phyloP scores from a whole-genome alignment of 2,888 invertebrate genomes.

The Congeria kusceri region DNA sequence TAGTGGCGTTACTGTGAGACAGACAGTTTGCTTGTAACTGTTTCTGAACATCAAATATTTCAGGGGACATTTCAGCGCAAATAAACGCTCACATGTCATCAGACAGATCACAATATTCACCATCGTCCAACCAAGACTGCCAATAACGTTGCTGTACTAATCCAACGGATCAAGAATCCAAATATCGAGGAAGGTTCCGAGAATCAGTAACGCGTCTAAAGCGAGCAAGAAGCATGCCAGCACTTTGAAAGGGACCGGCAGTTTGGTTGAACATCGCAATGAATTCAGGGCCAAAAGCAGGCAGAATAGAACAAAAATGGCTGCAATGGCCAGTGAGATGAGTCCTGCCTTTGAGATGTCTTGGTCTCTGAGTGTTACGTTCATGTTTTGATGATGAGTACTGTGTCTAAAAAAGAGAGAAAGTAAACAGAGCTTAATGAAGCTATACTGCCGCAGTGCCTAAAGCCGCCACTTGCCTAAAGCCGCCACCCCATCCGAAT shows the following conservation, averaged over 20 bases:
- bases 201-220: background rate
- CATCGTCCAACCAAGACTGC: background rate
- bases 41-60: background rate
- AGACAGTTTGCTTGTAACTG: background rate
- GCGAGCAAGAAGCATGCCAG: constrained; percentile 1
- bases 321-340: too few relatives aligned
- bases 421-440: too few relatives aligned
- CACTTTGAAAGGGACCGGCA: constrained; percentile 15
- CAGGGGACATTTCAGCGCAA: constrained; percentile 8
- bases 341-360: too few relatives aligned
- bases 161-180: background rate
- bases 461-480: too few relatives aligned
- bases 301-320: too few relatives aligned
- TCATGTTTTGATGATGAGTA: too few relatives aligned
- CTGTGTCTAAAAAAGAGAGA: too few relatives aligned
- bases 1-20: background rate
- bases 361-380: too few relatives aligned
- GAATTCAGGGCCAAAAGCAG: too few relatives aligned
- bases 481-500: too few relatives aligned
- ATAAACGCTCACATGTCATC: constrained; percentile 2
- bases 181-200: background rate
- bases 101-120: background rate
- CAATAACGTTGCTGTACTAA: background rate
- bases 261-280: background rate
- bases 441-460: too few relatives aligned